These are phyloP conservation scores for roundworm (Caenorhabditis elegans) DNA, from an alignment of 1,140 invertebrate genomes.

Conservation along the genomic window WBcel235 BX284606.5:5277001-5277500, in stretches of 20 bases:
- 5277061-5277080: slow-evolving; percentile 70
- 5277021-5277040: slow-evolving; percentile 76
- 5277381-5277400: too few species aligned
- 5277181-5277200: slow-evolving; percentile 33
- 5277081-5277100: slow-evolving; percentile 77
- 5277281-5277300: too few species aligned
- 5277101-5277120: slow-evolving; percentile 86
- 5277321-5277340: too few species aligned
- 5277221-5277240: slow-evolving; percentile 92
- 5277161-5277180: slow-evolving; percentile 84
- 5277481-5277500: too few species aligned
- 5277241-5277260: slow-evolving; percentile 53
- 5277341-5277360: too few species aligned
- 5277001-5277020: slow-evolving; percentile 78
- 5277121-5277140: slow-evolving; percentile 90
- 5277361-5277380: too few species aligned
- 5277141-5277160: slow-evolving; percentile 92
- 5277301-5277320: too few species aligned
- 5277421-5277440: too few species aligned
- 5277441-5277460: too few species aligned
- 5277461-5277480: too few species aligned
- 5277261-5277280: too few species aligned
- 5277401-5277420: too few species aligned
- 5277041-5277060: slow-evolving; percentile 71
- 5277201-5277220: slow-evolving; percentile 68